Evolutionary conservation across 1,140 invertebrate species (phyloP), one percentile per base, ranked within the genome.

Genomic region (Drosophila athabasca): DNA sequence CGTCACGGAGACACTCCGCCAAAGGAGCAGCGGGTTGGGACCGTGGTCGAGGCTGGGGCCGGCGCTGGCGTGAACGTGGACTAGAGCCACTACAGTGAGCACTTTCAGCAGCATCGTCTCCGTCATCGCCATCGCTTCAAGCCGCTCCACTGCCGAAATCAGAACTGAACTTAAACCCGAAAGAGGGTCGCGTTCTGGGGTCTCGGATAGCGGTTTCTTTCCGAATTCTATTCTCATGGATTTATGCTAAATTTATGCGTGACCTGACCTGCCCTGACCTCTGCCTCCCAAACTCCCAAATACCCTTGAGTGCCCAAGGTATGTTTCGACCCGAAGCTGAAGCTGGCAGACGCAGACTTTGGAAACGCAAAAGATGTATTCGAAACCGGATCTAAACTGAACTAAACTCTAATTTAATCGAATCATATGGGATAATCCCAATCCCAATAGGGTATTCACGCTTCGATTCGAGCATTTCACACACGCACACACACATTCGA

Each of bases 231-330:
- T 31, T 31, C 31, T 31, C 31, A 31, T 29, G 75, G 82, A 85
- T 76, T 88, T 75, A 88, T 76, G 67, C 70, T 48, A 74, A 87
- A 75, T 78, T 85, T 85, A 82, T 87, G 83, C 83, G 75, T 81
- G 49, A 48, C 58, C 54, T 35, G 24, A 55, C 26, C 51, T 57
- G 52, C 44, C 41, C 17, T 26, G 24, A 26, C 24, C 24, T 26
- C 24, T 26, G 0, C 24, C 24, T 26, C 24, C 5, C 17, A 19
- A 1, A 19, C 17, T 26, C 24, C 24, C 4, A 26, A 26, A 26
- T 5, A 5, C 24, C 24, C 24, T 5, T 26, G 17, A 19, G 17
- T 26, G 4, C 24, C 24, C 24, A 26, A 26, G 24, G 24, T 6
- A 26, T 26, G 4, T 4, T 26, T 26, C 24, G 24, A 3, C 5